phyloP scores from a whole-genome alignment of 2,113 vertebrate genomes.

The Rallus limicola region DNA sequence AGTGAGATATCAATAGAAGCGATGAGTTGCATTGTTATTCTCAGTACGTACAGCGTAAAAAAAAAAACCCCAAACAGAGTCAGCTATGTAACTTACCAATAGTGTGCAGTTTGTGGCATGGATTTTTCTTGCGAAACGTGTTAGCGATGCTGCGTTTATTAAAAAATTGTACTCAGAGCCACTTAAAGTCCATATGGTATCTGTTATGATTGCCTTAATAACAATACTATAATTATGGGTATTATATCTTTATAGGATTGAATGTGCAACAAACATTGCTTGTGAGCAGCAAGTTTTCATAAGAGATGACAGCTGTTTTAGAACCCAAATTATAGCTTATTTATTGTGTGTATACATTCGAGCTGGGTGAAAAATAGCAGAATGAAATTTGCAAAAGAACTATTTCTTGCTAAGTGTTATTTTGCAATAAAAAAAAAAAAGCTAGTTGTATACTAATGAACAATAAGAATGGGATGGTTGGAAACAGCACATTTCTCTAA shows the following conservation, averaged over 20 bases:
- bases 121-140: constrained; percentile 20
- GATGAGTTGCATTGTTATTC: constrained; percentile 42
- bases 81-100: background rate
- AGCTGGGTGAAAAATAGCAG: background rate
- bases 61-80: background rate
- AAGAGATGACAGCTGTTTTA: constrained; percentile 55
- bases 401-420: constrained; percentile 34
- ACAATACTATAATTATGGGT: constrained; percentile 50
- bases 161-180: constrained; percentile 17
- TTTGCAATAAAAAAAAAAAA: constrained; percentile 39
- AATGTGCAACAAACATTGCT: constrained; percentile 54
- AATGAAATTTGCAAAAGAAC: constrained; percentile 34
- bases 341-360: constrained; percentile 53
- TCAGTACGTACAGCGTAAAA: background rate
- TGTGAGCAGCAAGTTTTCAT: constrained; percentile 53
- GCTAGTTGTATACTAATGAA: constrained; percentile 30
- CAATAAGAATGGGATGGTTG: constrained; percentile 33
- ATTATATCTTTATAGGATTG: constrained; percentile 32
- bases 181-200: constrained; percentile 51
- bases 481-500: constrained; percentile 14
- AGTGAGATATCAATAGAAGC: constrained; percentile 46
- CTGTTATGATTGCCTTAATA: constrained; percentile 60
- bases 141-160: background rate
- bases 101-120: background rate
- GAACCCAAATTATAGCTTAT: constrained; percentile 59